A percentile compares a stretch with the other conserved stretches of the same genome.
phyloP scores from a whole-genome alignment of 2,888 invertebrate species.

The Leptopilina myrica region DNA sequence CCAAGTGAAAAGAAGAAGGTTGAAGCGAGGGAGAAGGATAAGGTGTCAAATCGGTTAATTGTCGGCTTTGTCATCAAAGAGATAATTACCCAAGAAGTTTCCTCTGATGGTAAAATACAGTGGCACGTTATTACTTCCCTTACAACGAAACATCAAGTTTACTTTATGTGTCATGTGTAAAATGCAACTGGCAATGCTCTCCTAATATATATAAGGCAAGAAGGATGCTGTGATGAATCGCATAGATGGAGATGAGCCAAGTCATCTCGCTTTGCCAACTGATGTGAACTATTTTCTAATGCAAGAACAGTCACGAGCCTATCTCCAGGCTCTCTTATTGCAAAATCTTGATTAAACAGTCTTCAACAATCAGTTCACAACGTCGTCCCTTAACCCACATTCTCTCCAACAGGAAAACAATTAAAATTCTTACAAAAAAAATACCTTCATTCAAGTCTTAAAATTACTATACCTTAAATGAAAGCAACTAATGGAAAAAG shows the following conservation, averaged over 20 bases:
- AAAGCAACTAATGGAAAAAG: too few species aligned
- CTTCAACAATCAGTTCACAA: background rate
- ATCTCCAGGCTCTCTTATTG: slow-evolving; percentile 1
- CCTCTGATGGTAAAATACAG: slow-evolving; percentile 17
- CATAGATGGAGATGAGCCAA: slow-evolving; percentile 1
- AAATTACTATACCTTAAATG: too few species aligned
- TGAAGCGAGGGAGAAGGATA: background rate
- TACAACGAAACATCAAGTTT: slow-evolving; percentile 12
- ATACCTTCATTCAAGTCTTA: too few species aligned
- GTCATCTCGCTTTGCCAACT: slow-evolving; percentile 19
- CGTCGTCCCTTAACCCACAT: background rate
- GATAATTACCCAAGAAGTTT: slow-evolving; percentile 29
- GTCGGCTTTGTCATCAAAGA: slow-evolving; percentile 21
- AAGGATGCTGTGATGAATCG: background rate
- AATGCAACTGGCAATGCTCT: background rate
- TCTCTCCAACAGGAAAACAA: background rate
- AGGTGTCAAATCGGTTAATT: slow-evolving; percentile 20
- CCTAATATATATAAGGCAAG: background rate
- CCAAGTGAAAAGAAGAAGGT: background rate
- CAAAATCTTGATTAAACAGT: slow-evolving; percentile 30
- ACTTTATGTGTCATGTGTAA: slow-evolving; percentile 19
- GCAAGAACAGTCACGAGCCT: slow-evolving; percentile 14
- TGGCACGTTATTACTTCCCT: slow-evolving; percentile 26
- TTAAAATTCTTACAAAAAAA: background rate
- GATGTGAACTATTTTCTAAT: slow-evolving; percentile 29